A percentile compares a stretch with the other conserved stretches of the same genome.
Conservation (phyloP, 2,113 vertebrate species). For the Todiramphus saurophagus region DNA sequence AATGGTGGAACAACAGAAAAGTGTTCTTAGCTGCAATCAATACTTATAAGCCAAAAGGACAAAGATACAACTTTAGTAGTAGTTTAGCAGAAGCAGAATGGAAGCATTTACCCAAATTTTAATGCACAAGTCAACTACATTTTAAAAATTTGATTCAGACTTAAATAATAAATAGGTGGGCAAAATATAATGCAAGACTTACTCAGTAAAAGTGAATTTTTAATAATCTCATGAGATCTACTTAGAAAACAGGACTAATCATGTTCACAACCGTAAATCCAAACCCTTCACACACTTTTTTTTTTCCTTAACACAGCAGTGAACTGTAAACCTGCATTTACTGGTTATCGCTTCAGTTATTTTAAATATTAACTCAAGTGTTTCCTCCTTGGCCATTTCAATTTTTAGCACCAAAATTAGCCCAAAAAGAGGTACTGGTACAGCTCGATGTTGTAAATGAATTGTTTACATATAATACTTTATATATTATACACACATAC, state of each 20-base stretch:
- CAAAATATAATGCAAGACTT: slow-evolving; percentile 77
- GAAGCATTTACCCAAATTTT: slow-evolving; percentile 59
- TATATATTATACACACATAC: slow-evolving; percentile 75
- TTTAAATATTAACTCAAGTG: slow-evolving; percentile 72
- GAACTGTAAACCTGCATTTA: slow-evolving; percentile 78
- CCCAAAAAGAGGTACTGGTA: slow-evolving; percentile 71
- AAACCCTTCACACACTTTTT: slow-evolving; percentile 77
- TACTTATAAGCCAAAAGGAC: slow-evolving; percentile 17
- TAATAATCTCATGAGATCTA: slow-evolving; percentile 81
- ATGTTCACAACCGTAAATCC: slow-evolving; percentile 81
- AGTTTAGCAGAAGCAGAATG: slow-evolving; percentile 42
- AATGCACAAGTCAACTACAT: slow-evolving; percentile 63
- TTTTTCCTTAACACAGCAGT: slow-evolving; percentile 71
- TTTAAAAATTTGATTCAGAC: slow-evolving; percentile 53
- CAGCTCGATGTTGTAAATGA: slow-evolving; percentile 66
- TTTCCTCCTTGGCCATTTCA: slow-evolving; percentile 77
- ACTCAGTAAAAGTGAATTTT: slow-evolving; percentile 78
- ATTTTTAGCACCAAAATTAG: slow-evolving; percentile 81
- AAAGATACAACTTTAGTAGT: not conserved
- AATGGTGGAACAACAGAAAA: not conserved
- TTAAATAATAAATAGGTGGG: slow-evolving; percentile 76
- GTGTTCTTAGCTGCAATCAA: not conserved
- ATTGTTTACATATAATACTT: slow-evolving; percentile 60
- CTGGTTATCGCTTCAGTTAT: slow-evolving; percentile 66
- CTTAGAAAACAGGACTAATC: slow-evolving; percentile 79